Base-by-base conservation (phyloP, 2,888 invertebrate genomes). In the Dermolepida albohirtum region DNA sequence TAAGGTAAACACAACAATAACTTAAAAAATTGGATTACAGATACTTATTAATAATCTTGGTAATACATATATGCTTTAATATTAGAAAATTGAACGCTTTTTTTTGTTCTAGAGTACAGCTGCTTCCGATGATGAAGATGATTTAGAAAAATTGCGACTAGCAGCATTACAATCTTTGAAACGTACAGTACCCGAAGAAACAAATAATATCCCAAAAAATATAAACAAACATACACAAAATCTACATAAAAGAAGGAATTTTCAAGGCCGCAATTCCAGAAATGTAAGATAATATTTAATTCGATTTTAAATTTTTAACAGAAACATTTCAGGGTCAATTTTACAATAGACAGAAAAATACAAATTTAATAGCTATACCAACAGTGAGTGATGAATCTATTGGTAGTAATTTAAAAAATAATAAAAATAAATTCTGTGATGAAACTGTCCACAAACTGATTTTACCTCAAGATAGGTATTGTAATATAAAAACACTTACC, bases 361-460 rank as follows among this genome's bases (percentile, higher is more conserved):
- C 85, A 27, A 87, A 86, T 75, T 76, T 86, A 27, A 86, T 87
- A 70, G 82, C 86, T 39, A 85, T 86, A 49, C 82, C 84, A 54
- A 84, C 85, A 44, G 78, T 84, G 43, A 80, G 81, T 22, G 78
- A 80, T 41, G 78, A 79, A 66, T 52, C 73, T 43, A 73, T 77
- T 14, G n/a, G 12, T 12, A 39, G 34, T 34, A 41, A 59, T 40
- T 17, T 44, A 43, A 49, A n/a, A 34, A 11, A 29, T 44, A 50
- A 57, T 51, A 66, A 63, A 27, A 64, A 49, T 27, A 69, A 67
- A 40, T 55, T 66, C 16, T 34, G 17, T 41, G 66, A 70, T 41
- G 29, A 57, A 4, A 54, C 70, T 34, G 68, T 67, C n/a, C 73
- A 76, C 8, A 80, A 79, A 71, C 72, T 82, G 22, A 72, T 76